A percentile compares a stretch with the other conserved stretches of the same genome.
phyloP scores from a whole-genome alignment of 2,797 vertebrate genomes.

The Poecilia velifera region DNA sequence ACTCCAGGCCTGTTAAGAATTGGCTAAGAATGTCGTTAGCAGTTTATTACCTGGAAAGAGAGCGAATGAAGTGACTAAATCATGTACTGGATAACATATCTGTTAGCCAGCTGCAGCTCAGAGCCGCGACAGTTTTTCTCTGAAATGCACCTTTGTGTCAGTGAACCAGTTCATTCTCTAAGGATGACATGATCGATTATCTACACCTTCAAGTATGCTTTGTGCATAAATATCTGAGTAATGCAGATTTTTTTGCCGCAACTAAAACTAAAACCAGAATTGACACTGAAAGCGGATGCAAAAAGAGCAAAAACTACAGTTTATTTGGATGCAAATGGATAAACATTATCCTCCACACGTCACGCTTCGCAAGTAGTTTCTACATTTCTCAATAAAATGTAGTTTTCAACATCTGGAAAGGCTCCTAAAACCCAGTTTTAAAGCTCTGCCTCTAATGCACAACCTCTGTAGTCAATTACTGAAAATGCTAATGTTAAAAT shows the following conservation, averaged over 20 bases:
- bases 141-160: not conserved
- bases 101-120: not conserved
- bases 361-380: not conserved
- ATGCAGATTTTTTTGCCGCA: not conserved
- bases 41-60: not conserved
- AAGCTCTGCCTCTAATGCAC: not conserved
- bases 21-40: not conserved
- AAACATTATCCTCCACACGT: not conserved
- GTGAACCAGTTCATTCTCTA: not conserved
- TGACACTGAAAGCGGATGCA: not conserved
- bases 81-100: not conserved
- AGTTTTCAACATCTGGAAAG: not conserved
- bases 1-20: not conserved
- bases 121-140: not conserved
- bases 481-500: conserved; percentile 23
- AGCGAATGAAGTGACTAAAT: not conserved
- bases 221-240: not conserved
- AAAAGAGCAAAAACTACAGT: not conserved
- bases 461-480: not conserved
- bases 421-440: not conserved
- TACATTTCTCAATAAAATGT: not conserved
- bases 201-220: not conserved
- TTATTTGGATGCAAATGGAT: not conserved
- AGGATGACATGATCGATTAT: not conserved
- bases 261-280: not conserved